These are phyloP conservation scores for Eublepharis macularius DNA, from an alignment of 2,113 vertebrate genomes.

Conservation along the genomic window DNA sequence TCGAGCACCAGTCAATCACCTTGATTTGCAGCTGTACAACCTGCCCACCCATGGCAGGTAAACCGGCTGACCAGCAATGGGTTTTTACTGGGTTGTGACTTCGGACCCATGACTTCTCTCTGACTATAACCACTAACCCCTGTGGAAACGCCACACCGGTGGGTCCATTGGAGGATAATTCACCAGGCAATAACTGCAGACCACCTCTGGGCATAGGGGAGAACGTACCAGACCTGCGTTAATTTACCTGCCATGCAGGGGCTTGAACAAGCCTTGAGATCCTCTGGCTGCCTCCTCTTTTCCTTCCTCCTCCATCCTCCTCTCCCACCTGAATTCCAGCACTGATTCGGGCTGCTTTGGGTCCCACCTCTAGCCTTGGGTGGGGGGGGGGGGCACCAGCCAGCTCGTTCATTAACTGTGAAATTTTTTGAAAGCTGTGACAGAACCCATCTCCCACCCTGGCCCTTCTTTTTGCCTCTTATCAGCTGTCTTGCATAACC, in stretches of 20 bases:
- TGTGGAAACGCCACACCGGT: not conserved
- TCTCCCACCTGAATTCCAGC: not conserved
- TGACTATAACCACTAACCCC: not conserved
- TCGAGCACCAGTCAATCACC: not conserved
- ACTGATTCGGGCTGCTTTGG: not conserved
- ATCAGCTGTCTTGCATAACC: not conserved
- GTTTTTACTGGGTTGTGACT: not conserved
- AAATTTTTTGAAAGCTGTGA: slow-evolving; percentile 18
- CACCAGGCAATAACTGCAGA: slow-evolving; percentile 17
- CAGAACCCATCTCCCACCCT: not conserved
- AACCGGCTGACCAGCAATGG: not conserved
- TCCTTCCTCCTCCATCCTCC: not conserved
- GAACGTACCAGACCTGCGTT: not conserved
- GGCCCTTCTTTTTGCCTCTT: no score
- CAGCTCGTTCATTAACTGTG: slow-evolving; percentile 4
- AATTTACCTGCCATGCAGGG: no score
- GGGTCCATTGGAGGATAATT: not conserved
- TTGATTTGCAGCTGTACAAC: not conserved
- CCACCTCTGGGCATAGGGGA: not conserved
- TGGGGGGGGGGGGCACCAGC: not conserved
- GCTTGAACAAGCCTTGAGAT: not conserved
- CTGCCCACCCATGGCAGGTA: no score
- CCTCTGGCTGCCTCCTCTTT: not conserved
- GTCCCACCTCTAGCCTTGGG: not conserved
- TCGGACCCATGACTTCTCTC: not conserved